Base-by-base conservation (phyloP, 2,888 invertebrate species). In the Dryadula phaetusa region DNA sequence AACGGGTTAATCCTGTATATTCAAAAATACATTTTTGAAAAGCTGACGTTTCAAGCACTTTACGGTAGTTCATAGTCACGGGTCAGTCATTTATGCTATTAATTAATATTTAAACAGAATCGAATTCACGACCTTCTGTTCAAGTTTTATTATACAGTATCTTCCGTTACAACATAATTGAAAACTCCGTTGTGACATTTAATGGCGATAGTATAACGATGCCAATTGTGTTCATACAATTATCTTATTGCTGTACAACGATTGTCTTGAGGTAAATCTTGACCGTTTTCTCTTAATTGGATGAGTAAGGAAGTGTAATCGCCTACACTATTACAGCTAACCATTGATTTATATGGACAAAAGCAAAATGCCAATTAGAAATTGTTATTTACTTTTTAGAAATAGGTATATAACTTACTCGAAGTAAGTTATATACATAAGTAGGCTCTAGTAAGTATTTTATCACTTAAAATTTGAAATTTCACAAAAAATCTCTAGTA, bases 271-370 rank as follows among this genome's bases (percentile, higher is more conserved):
- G 8, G 40, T 40, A 40, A 40, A 56, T 40, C 22, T 40, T 3
- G 12, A 22, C 18, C 10, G n/a, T n/a, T 22, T n/a, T 16, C 22
- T 22, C 56, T 25, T 56, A 22, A 56, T 56, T 56, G 56, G 40
- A 1, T n/a, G 40, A 56, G 37, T 56, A 56, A 56, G 56, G 56
- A 56, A 56, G 56, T 56, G 37, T 5, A 40, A 8, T 56, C 25
- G n/a, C 22, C 56, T 25, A 40, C 40, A 56, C 16, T 3, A 54
- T 34, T 34, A 22, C n/a, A 40, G 25, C 22, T 56, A 4, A 37
- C 20, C 14, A 20, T 22, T 37, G 54, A 56, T 37, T 54, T 54
- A 54, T 56, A 56, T 37, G 22, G 22, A 37, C 37, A 56, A 37
- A 40, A 22, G 54, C 34, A 14, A 7, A 25, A 12, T n/a, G 40